A percentile compares a stretch with the other conserved stretches of the same genome.
phyloP scores from a whole-genome alignment of 2,797 vertebrate species.

The Mallotus villosus region DNA sequence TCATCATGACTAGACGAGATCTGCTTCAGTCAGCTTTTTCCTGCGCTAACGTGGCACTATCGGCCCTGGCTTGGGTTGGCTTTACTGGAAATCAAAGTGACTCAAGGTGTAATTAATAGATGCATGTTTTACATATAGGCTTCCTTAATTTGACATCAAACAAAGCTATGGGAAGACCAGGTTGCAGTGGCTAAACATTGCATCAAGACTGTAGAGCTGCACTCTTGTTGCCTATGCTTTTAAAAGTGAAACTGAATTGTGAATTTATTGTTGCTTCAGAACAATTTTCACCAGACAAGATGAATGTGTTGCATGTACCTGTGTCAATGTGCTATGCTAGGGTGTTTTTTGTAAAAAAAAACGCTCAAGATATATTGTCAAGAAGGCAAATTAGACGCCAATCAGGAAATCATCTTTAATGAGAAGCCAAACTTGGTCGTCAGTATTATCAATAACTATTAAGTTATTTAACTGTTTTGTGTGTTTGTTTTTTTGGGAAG shows the following conservation, averaged over 20 bases:
- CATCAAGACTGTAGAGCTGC: not conserved
- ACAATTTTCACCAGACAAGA: not conserved
- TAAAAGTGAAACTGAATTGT: not conserved
- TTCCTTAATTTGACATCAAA: slow-evolving; percentile 34
- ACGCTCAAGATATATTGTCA: not conserved
- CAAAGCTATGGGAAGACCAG: slow-evolving; percentile 5
- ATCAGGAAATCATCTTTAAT: not conserved
- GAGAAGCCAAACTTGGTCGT: not conserved
- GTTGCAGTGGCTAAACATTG: not conserved
- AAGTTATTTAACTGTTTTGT: not conserved
- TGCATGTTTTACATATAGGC: slow-evolving; percentile 50
- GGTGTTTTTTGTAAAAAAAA: not conserved
- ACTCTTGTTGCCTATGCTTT: not conserved
- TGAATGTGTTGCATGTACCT: not conserved
- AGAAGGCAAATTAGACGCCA: not conserved
- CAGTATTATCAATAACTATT: too few species aligned
- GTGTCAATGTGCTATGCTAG: not conserved
- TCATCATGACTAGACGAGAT: slow-evolving; percentile 48
- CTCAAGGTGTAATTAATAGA: slow-evolving; percentile 62
- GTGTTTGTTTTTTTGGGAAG: not conserved
- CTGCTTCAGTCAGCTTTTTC: slow-evolving; percentile 60
- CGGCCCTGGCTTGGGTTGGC: slow-evolving; percentile 54
- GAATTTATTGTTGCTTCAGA: not conserved
- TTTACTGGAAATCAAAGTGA: slow-evolving; percentile 55
- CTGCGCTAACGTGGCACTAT: slow-evolving; percentile 28